Percentiles rank a stretch among this genome's conserved stretches.
Conservation (phyloP, 2,888 invertebrate genomes). For the Catotricha subobsoleta region DNA sequence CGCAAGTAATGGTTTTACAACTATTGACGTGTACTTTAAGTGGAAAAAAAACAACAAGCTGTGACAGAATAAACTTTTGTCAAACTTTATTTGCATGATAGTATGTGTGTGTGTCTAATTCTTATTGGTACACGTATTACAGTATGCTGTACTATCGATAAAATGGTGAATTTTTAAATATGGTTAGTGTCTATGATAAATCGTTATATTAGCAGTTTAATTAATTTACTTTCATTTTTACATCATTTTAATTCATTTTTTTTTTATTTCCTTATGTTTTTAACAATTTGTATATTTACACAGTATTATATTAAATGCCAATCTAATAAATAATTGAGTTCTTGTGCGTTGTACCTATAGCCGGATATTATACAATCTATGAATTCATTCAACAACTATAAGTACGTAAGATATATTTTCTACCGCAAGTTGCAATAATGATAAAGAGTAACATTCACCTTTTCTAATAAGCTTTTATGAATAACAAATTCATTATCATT, state of each 20-base stretch:
- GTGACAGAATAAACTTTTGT: too few species aligned
- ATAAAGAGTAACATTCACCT: not conserved
- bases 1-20: too few species aligned
- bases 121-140: conserved; percentile 5
- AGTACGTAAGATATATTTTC: not conserved
- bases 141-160: not conserved
- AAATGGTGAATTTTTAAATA: too few species aligned
- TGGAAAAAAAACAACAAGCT: too few species aligned
- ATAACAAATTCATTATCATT: too few species aligned
- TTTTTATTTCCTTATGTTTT: conserved; percentile 8
- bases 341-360: too few species aligned
- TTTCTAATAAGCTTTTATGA: not conserved
- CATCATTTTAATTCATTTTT: conserved; percentile 3
- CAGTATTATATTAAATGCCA: not conserved
- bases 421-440: not conserved
- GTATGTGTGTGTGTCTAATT: conserved; percentile 3
- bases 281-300: not conserved
- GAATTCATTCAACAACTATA: too few species aligned
- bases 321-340: not conserved
- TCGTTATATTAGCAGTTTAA: too few species aligned
- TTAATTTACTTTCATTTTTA: conserved; percentile 1
- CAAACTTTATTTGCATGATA: too few species aligned
- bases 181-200: too few species aligned
- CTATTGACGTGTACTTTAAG: too few species aligned
- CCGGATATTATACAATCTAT: too few species aligned